A percentile compares a stretch with the other conserved stretches of the same genome.
Evolutionary conservation across 2,797 vertebrate genomes (phyloP).

Genomic region (Sebastes glaucus): DNA sequence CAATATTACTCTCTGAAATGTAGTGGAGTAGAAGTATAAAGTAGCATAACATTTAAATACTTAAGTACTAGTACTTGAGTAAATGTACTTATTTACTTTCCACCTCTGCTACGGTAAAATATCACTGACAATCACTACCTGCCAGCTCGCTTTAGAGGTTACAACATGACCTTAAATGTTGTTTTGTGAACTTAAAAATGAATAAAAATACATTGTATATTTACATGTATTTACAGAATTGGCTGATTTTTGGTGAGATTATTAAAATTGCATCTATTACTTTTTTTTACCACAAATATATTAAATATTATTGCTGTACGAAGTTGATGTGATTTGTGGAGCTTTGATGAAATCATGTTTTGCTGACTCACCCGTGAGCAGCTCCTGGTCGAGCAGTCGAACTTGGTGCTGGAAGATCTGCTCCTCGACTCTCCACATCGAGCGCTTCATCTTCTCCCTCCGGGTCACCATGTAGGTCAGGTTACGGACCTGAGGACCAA

Average conservation of each 20-base stretch:
- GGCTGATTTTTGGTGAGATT: neutral
- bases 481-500: slow-evolving; percentile 88
- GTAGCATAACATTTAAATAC: too few species aligned
- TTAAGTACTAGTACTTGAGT: too few species aligned
- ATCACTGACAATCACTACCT: neutral
- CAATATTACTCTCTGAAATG: too few species aligned
- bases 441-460: slow-evolving; percentile 97
- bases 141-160: neutral
- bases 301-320: neutral
- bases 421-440: slow-evolving; percentile 94
- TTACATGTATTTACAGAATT: neutral
- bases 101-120: neutral
- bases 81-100: too few species aligned
- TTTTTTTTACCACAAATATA: neutral
- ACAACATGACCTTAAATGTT: neutral
- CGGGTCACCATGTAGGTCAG: slow-evolving; percentile 99
- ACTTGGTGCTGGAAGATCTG: slow-evolving; percentile 94
- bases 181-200: neutral
- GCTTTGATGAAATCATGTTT: neutral
- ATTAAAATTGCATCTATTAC: neutral
- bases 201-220: neutral
- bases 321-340: neutral
- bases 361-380: slow-evolving; percentile 84
- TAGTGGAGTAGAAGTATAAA: too few species aligned
- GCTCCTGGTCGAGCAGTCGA: slow-evolving; percentile 89